Percentiles rank a stretch among this genome's conserved stretches.
Conservation (phyloP, 2,113 vertebrate species). For the Motacilla alba region DNA sequence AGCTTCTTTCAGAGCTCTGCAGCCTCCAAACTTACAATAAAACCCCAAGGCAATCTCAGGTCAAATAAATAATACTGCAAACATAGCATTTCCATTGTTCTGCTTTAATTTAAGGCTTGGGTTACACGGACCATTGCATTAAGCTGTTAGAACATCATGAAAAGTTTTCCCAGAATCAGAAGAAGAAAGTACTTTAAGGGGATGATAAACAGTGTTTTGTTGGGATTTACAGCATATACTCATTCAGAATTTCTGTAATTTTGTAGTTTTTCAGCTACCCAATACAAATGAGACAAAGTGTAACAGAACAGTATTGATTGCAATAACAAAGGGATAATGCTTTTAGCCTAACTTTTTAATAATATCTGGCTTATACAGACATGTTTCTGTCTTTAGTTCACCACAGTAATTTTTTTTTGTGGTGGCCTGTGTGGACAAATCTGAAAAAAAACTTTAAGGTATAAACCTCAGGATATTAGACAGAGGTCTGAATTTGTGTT, state of each 20-base stretch:
- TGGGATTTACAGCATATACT: not conserved
- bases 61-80: slow-evolving; percentile 3
- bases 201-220: not conserved
- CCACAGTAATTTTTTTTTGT: not conserved
- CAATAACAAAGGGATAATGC: not conserved
- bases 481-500: not conserved
- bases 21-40: not conserved
- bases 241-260: not conserved
- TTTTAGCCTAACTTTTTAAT: not conserved
- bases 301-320: not conserved
- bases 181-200: not conserved
- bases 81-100: not conserved
- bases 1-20: not conserved
- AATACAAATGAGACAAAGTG: not conserved
- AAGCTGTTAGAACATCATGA: not conserved
- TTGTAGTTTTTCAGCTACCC: not conserved
- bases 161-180: not conserved
- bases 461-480: not conserved
- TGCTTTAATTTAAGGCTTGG: not conserved
- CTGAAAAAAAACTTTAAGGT: not conserved
- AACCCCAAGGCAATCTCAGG: not conserved
- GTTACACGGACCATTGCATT: not conserved
- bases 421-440: not conserved
- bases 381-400: not conserved
- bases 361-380: not conserved